Conservation (phyloP, 2,797 vertebrate species). For the Nasua narica region DNA sequence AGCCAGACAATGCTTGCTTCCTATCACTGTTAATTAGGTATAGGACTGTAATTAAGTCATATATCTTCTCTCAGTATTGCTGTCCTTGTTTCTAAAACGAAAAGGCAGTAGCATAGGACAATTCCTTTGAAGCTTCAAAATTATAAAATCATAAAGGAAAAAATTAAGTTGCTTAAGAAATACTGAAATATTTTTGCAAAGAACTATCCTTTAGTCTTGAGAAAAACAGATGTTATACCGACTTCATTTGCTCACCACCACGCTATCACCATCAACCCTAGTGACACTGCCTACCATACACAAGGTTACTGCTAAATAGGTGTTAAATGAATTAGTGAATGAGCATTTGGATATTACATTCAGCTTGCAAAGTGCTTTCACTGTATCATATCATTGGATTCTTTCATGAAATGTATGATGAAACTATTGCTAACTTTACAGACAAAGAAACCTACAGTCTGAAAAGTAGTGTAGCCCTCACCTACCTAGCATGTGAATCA, state of each 20-base stretch:
- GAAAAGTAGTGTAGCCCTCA: not conserved
- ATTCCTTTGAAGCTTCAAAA: not conserved
- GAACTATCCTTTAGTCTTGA: not conserved
- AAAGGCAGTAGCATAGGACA: not conserved
- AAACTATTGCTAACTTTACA: not conserved
- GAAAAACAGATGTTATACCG: not conserved
- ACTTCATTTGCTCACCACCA: not conserved
- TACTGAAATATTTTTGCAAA: not conserved
- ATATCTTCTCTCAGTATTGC: not conserved
- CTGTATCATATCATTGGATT: not conserved
- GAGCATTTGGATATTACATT: not conserved
- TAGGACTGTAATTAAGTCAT: not conserved
- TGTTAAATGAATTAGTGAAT: not conserved
- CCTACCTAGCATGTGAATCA: not conserved
- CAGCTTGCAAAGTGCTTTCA: not conserved
- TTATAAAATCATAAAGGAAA: not conserved
- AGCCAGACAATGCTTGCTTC: not conserved
- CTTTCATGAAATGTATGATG: not conserved
- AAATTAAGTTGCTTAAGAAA: not conserved
- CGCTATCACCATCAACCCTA: not conserved
- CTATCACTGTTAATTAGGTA: not conserved
- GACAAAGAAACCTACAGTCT: not conserved
- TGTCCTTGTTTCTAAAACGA: not conserved
- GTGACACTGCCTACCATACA: not conserved
- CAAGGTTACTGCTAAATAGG: not conserved